phyloP scores from a whole-genome alignment of 2,797 vertebrate species.

The Agapornis canus region DNA sequence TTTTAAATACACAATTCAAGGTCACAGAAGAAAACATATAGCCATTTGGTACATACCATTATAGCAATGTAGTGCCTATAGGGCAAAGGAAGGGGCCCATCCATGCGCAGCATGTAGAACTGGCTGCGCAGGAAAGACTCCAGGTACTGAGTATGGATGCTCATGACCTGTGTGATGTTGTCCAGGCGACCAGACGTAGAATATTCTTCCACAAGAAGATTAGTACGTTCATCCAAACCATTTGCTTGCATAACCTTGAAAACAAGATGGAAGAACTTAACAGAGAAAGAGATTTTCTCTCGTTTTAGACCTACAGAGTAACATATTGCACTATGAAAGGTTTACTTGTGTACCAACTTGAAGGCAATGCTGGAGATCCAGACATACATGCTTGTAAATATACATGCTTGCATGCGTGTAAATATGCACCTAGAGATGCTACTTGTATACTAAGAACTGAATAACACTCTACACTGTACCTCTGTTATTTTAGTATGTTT shows the following conservation, averaged over 20 bases:
- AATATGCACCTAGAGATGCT: background rate
- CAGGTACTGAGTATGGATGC: constrained; percentile 84
- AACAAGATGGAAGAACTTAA: constrained; percentile 32
- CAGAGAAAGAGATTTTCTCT: background rate
- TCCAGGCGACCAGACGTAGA: constrained; percentile 83
- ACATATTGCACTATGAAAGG: accelerated
- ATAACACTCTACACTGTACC: background rate
- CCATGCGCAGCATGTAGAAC: constrained; percentile 87
- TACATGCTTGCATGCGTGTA: background rate
- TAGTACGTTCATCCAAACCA: constrained; percentile 79
- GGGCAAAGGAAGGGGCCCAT: constrained; percentile 83
- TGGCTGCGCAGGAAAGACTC: constrained; percentile 86
- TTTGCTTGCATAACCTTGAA: constrained; percentile 80
- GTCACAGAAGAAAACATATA: background rate
- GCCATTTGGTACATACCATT: constrained; percentile 73
- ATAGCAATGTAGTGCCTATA: constrained; percentile 87
- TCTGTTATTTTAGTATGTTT: background rate
- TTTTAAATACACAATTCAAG: background rate
- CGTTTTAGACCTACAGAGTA: background rate
- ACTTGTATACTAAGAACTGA: background rate
- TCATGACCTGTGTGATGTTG: constrained; percentile 86
- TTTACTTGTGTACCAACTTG: background rate
- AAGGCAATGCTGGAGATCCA: background rate
- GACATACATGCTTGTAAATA: background rate
- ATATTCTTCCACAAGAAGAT: constrained; percentile 84